phyloP scores from a whole-genome alignment of 1,140 invertebrate species.

The Propsilocerus akamusi region DNA sequence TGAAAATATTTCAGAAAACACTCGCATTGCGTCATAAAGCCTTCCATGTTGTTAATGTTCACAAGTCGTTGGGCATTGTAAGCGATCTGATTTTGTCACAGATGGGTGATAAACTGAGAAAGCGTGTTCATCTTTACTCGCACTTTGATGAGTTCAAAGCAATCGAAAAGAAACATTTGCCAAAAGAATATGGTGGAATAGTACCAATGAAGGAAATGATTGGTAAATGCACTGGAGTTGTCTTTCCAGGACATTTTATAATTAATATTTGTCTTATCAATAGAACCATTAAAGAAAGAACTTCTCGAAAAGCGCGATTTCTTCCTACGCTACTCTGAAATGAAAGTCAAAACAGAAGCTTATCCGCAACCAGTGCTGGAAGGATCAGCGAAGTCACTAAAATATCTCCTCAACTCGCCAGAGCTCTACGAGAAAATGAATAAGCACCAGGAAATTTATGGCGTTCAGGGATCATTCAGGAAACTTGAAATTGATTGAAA shows the following conservation, averaged over 20 bases:
- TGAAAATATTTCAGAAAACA: conserved; percentile 38
- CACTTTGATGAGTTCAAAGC: conserved; percentile 34
- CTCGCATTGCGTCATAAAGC: conserved; percentile 71
- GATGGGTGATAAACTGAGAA: conserved; percentile 64
- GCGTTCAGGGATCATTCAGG: conserved; percentile 32
- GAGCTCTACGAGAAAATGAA: conserved; percentile 14
- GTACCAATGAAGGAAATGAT: conserved; percentile 73
- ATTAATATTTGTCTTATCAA: conserved; percentile 15
- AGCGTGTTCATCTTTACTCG: conserved; percentile 49
- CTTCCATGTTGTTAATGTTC: conserved; percentile 58
- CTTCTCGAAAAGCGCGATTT: conserved; percentile 24
- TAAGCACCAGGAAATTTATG: conserved; percentile 26
- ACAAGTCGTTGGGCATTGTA: conserved; percentile 55
- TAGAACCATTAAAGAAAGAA: conserved; percentile 33
- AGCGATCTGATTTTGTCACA: conserved; percentile 62
- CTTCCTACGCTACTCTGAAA: conserved; percentile 29
- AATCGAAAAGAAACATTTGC: conserved; percentile 40
- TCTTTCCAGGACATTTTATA: conserved; percentile 2
- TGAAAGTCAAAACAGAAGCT: conserved; percentile 18
- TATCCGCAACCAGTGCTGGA: not conserved
- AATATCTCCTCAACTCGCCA: conserved; percentile 14
- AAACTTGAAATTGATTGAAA: too few relatives aligned
- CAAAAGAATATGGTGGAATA: conserved; percentile 61
- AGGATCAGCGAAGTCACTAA: not conserved
- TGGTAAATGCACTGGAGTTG: conserved; percentile 32